Percentiles rank a stretch among this genome's conserved stretches.
phyloP scores from a whole-genome alignment of 2,797 vertebrate genomes.

The Cheirogaleus major region DNA sequence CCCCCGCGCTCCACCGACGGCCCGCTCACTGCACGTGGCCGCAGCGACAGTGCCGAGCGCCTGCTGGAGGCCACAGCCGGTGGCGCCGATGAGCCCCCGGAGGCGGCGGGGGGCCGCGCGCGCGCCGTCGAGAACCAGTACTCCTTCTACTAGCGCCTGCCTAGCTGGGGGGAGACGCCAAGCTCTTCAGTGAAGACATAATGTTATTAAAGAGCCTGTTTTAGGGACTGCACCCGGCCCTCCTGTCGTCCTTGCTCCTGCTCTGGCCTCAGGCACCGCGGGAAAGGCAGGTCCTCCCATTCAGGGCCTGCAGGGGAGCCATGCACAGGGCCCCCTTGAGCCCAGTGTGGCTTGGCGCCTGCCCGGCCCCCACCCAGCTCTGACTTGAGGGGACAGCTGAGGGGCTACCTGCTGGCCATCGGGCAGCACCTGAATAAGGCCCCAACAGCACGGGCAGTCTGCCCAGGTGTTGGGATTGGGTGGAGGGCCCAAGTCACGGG shows the following conservation, averaged over 20 bases:
- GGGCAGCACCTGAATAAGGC: neutral
- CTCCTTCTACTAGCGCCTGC: constrained; percentile 94
- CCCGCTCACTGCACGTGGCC: constrained; percentile 88
- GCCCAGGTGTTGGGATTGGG: fast-evolving
- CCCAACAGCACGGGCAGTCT: neutral
- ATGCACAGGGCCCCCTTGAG: fast-evolving
- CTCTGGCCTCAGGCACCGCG: neutral
- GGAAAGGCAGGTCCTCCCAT: neutral
- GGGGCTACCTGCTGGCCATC: neutral
- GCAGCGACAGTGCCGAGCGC: constrained; percentile 94
- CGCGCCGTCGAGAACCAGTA: constrained; percentile 98
- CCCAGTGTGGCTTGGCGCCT: neutral
- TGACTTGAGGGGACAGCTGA: neutral
- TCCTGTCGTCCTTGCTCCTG: constrained; percentile 43
- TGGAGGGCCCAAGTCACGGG: neutral
- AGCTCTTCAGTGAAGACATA: constrained; percentile 79
- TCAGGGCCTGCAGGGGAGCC: neutral
- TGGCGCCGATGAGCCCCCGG: constrained; percentile 91
- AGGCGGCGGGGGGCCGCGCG: constrained; percentile 84
- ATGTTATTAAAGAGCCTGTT: constrained; percentile 82
- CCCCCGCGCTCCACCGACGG: constrained; percentile 90
- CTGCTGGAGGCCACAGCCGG: constrained; percentile 90
- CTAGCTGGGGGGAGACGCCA: constrained; percentile 26
- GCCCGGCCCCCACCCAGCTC: neutral
- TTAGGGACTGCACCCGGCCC: constrained; percentile 75